Evolutionary conservation across 2,888 invertebrate genomes (phyloP).

Genomic region (Coremacera marginata): DNA sequence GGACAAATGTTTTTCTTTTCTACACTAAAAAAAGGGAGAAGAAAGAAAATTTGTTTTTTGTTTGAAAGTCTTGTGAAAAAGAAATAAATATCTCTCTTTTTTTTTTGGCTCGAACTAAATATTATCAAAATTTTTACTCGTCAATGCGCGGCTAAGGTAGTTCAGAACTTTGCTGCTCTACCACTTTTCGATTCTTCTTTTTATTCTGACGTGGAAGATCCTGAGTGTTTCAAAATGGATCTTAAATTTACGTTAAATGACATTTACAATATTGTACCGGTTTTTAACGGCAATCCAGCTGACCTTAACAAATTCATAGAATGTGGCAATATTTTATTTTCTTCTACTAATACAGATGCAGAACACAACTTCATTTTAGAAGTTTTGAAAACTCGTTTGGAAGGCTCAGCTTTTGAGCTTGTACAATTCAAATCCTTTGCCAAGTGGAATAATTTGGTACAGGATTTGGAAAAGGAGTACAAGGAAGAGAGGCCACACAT

Average conservation of each 20-base stretch:
- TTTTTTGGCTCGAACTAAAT: too few species aligned
- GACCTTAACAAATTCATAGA: neutral
- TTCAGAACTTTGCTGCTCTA: neutral
- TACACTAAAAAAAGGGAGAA: too few species aligned
- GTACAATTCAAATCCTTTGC: neutral
- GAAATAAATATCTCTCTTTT: too few species aligned
- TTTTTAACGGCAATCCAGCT: neutral
- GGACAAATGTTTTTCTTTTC: too few species aligned
- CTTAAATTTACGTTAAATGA: neutral
- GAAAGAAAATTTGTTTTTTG: too few species aligned
- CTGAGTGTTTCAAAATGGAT: too few species aligned
- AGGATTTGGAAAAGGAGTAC: neutral
- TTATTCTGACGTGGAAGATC: neutral
- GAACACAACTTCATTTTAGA: neutral
- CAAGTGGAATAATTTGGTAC: neutral
- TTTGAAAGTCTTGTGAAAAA: too few species aligned
- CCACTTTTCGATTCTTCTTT: neutral
- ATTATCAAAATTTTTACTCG: too few species aligned
- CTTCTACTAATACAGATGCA: neutral
- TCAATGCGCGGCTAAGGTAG: too few species aligned
- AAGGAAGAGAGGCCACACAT: neutral
- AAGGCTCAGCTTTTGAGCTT: neutral
- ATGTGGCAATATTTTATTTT: neutral
- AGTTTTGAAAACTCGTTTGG: too few species aligned
- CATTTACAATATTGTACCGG: neutral